These are phyloP conservation scores for Neotoma lepida DNA, from an alignment of 2,113 vertebrate species.

Conservation along the genomic window DNA sequence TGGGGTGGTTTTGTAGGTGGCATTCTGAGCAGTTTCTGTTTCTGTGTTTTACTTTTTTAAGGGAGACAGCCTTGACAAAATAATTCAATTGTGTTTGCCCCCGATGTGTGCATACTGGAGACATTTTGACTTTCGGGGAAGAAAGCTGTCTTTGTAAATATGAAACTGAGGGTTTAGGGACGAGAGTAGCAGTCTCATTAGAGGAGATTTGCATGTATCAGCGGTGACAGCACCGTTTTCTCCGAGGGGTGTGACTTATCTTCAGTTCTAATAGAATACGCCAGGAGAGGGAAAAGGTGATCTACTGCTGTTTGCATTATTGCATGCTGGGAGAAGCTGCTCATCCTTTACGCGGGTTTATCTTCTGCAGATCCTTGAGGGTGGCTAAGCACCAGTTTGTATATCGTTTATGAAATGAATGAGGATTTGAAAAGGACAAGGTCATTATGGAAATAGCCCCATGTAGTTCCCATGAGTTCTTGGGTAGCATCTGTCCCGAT, in stretches of 20 bases:
- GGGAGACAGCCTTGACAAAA: conserved; percentile 18
- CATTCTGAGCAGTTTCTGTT: not conserved
- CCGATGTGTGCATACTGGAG: not conserved
- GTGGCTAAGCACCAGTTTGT: not conserved
- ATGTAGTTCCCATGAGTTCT: not conserved
- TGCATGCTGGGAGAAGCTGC: conserved; percentile 36
- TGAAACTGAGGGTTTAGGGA: conserved; percentile 23
- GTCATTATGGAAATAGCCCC: not conserved
- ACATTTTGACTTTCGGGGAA: conserved; percentile 14
- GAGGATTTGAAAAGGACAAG: not conserved
- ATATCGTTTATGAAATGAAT: not conserved
- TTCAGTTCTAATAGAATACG: conserved; percentile 43
- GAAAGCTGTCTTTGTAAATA: not conserved
- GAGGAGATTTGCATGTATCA: conserved; percentile 39
- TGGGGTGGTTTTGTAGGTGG: not conserved
- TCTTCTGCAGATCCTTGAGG: conserved; percentile 48
- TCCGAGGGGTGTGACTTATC: conserved; percentile 36
- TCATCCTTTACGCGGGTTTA: conserved; percentile 25
- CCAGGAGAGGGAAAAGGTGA: conserved; percentile 27
- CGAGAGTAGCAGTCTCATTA: not conserved
- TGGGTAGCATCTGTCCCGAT: not conserved
- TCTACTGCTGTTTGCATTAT: conserved; percentile 59
- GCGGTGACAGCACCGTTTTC: not conserved
- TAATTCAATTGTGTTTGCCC: conserved; percentile 18
- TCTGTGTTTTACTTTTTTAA: not conserved